Base-by-base conservation (phyloP, 2,113 vertebrate genomes). In the Phalacrocorax aristotelis region DNA sequence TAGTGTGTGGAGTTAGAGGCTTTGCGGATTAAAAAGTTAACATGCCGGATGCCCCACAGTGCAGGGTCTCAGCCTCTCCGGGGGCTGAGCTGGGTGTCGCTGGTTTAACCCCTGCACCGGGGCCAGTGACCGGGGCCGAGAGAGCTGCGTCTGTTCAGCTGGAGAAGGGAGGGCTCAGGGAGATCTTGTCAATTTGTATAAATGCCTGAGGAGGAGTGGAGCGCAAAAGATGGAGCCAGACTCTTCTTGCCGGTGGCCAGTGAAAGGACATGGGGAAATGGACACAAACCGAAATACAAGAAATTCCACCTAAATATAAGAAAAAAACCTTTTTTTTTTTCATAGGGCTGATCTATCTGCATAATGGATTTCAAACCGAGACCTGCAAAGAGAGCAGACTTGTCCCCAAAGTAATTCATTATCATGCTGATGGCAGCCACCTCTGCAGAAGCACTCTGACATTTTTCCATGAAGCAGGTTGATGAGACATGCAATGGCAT, bases 391-490 rank as follows among this genome's bases (percentile, higher is more conserved):
- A 65, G 30, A 60, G 22, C 5, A 76, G 52, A 32, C 57, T 34
- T 79, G 38, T 65, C 36, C 70, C 34, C 25, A 54, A 48, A 65
- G 62, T 48, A 65, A 76, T 68, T 82, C 30, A 54, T 48, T 89
- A 91, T 83, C 69, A 40, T 66, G 30, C 9, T 82, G 79, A 61
- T 58, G 46, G 61, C 90, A 90, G 71, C 77, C 34, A 22, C n/a
- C 34, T 38, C 69, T 81, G n/a, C 58, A 94, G 76, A 77, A 84
- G 42, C 71, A 68, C 77, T 69, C 42, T 96, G 85, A 95, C 92
- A 81, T 96, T 96, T 81, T 81, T 77, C 85, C 60, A 64, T 74
- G 79, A 79, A 95, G 51, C 29, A 77, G 60, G 51, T 22, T 89
- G 57, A 91, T 80, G 46, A 95, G 85, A 95, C 80, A 72, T 48